phyloP scores from a whole-genome alignment of 2,113 vertebrate species.

The Lota lota region DNA sequence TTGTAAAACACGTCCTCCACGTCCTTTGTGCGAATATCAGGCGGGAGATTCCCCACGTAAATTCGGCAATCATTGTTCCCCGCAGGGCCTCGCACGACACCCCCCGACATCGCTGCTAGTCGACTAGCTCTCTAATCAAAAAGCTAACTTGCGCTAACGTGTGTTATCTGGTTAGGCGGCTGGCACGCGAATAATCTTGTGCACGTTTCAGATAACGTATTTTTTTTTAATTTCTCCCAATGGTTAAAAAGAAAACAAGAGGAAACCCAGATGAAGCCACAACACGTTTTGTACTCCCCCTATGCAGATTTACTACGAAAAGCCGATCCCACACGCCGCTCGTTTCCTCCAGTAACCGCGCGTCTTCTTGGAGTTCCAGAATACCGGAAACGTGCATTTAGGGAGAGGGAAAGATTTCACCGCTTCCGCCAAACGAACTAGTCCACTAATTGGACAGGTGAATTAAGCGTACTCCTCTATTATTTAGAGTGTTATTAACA shows the following conservation, averaged over 20 bases:
- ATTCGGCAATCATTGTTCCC: constrained; percentile 98
- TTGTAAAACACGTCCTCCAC: constrained; percentile 99
- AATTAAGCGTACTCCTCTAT: no score
- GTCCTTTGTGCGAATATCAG: constrained; percentile 97
- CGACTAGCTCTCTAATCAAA: neutral
- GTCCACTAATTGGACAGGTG: constrained; percentile 35
- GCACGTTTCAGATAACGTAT: neutral
- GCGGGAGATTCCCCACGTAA: constrained; percentile 94
- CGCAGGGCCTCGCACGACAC: constrained; percentile 96
- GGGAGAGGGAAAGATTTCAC: neutral
- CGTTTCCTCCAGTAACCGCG: constrained; percentile 43
- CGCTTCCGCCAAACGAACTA: constrained; percentile 64
- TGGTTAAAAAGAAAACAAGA: neutral
- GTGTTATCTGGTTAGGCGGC: neutral
- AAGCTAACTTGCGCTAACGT: constrained; percentile 9
- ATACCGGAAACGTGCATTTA: constrained; percentile 31
- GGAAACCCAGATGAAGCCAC: neutral
- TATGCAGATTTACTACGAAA: neutral
- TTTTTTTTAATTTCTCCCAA: no score
- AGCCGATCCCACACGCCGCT: neutral
- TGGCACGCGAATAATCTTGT: neutral
- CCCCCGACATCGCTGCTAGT: constrained; percentile 79
- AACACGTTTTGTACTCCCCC: neutral
- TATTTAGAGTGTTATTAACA: no score
- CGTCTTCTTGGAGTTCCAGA: constrained; percentile 26